Evolutionary conservation across 2,888 invertebrate species (phyloP).

Genomic region (Drosophila sordidapex): DNA sequence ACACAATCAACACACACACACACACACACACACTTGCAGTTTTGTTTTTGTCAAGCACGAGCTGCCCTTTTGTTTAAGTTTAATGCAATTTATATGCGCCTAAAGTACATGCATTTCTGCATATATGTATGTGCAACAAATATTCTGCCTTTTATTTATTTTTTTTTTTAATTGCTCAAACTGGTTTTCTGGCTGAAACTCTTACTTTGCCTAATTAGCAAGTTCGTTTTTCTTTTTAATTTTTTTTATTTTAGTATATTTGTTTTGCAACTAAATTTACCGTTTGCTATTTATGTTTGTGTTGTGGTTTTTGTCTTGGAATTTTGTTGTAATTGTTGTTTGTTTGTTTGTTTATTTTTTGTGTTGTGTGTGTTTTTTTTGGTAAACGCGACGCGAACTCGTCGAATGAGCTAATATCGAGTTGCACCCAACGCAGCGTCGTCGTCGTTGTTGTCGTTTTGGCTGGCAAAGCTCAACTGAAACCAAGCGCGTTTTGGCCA

Average conservation of each 20-base stretch:
- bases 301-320: constrained; percentile 35
- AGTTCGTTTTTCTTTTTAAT: constrained; percentile 24
- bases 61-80: constrained; percentile 67
- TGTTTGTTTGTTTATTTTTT: constrained; percentile 26
- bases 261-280: constrained; percentile 43
- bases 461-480: constrained; percentile 83
- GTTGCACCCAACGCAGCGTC: constrained; percentile 75
- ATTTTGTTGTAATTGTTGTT: constrained; percentile 19
- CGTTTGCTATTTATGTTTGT: constrained; percentile 44
- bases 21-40: constrained; percentile 43
- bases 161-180: constrained; percentile 36
- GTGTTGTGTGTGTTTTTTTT: constrained; percentile 25
- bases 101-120: constrained; percentile 10
- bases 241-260: constrained; percentile 21
- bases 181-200: constrained; percentile 32
- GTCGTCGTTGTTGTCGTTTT: constrained; percentile 71
- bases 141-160: constrained; percentile 22
- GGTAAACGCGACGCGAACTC: constrained; percentile 64
- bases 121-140: constrained; percentile 12
- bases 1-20: constrained; percentile 33
- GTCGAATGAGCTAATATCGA: constrained; percentile 53
- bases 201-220: constrained; percentile 57
- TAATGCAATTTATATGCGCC: constrained; percentile 39
- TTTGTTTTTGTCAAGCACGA: constrained; percentile 67
- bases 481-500: constrained; percentile 44